Percentiles rank a stretch among this genome's conserved stretches.
phyloP scores from a whole-genome alignment of 2,888 invertebrate genomes.

The Dasypolia templi region DNA sequence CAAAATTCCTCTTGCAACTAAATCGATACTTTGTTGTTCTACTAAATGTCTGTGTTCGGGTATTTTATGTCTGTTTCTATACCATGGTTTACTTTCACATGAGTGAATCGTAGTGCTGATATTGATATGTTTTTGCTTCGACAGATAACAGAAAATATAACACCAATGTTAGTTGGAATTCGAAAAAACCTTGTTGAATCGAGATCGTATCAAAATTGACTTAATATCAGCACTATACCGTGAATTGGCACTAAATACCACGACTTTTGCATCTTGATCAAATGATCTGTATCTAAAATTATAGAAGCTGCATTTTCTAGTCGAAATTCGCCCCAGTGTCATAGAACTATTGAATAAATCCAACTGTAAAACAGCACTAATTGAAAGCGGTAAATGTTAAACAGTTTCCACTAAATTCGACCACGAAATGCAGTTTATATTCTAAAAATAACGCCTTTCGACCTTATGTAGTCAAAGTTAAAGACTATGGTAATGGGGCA shows the following conservation, averaged over 20 bases:
- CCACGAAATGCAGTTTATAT: slow-evolving; percentile 53
- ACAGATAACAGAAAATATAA: not conserved
- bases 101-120: slow-evolving; percentile 39
- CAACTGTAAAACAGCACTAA: slow-evolving; percentile 28
- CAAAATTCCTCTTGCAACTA: slow-evolving; percentile 72
- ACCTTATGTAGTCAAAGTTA: slow-evolving; percentile 46
- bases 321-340: slow-evolving; percentile 37
- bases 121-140: slow-evolving; percentile 27
- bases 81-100: slow-evolving; percentile 68
- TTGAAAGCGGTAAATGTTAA: slow-evolving; percentile 39
- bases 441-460: slow-evolving; percentile 46
- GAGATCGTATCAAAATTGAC: slow-evolving; percentile 14
- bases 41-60: slow-evolving; percentile 60
- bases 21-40: slow-evolving; percentile 70
- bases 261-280: slow-evolving; percentile 37
- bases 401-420: slow-evolving; percentile 39
- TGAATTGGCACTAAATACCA: slow-evolving; percentile 49
- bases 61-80: slow-evolving; percentile 59
- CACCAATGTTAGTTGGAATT: not conserved
- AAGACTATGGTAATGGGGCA: slow-evolving; percentile 79
- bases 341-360: slow-evolving; percentile 18
- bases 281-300: slow-evolving; percentile 26
- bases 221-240: slow-evolving; percentile 44
- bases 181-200: slow-evolving; percentile 1
- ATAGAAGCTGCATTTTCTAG: slow-evolving; percentile 49